Conservation (phyloP, 2,113 vertebrate genomes). For the Trichomycterus rosablanca region DNA sequence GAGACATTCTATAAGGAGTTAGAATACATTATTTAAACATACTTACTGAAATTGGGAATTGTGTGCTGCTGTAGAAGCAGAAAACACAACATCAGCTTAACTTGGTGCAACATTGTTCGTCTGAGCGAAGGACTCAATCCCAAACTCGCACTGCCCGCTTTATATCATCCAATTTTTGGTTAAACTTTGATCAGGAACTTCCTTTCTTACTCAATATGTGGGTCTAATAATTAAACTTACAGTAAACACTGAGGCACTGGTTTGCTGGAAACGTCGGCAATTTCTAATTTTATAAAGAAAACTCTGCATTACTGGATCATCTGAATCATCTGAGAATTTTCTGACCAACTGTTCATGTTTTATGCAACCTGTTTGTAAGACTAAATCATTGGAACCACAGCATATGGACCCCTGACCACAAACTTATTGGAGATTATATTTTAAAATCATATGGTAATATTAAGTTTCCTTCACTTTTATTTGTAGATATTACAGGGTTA, state of each 20-base stretch:
- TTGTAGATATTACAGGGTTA: no score
- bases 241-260: not conserved
- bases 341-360: no score
- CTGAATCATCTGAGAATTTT: no score
- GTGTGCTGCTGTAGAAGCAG: not conserved
- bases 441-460: no score
- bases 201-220: constrained; percentile 24
- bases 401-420: no score
- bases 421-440: no score
- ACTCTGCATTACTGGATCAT: no score
- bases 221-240: constrained; percentile 23
- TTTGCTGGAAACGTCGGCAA: constrained; percentile 4
- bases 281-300: not conserved
- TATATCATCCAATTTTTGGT: not conserved
- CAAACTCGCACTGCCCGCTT: not conserved
- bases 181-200: constrained; percentile 26
- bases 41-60: constrained; percentile 2
- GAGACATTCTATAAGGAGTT: not conserved
- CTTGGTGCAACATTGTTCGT: not conserved
- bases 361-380: no score
- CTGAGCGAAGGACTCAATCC: not conserved
- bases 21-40: no score
- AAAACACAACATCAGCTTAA: not conserved
- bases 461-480: no score
- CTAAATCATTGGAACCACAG: no score